These are phyloP conservation scores for Sepioteuthis lessoniana DNA, from an alignment of 2,888 invertebrate genomes.

Conservation along the genomic window DNA sequence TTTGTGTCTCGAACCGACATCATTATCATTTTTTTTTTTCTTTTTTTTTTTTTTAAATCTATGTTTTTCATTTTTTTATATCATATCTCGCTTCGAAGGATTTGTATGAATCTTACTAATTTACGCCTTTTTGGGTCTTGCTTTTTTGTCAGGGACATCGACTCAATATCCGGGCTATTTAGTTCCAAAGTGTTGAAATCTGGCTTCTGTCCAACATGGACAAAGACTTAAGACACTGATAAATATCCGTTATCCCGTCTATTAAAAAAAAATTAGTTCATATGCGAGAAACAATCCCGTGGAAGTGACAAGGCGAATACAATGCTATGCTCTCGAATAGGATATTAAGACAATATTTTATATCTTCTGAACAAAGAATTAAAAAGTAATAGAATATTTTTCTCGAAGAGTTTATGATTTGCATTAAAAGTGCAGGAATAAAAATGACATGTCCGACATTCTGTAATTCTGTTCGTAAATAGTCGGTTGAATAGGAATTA, in stretches of 20 bases:
- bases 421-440: too few species aligned
- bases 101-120: not conserved
- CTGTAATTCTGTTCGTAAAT: not conserved
- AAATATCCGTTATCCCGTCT: not conserved
- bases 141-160: not conserved
- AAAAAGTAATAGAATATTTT: not conserved
- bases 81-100: not conserved
- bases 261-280: not conserved
- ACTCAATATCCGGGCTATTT: not conserved
- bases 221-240: not conserved
- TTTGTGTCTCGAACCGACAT: not conserved
- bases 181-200: not conserved
- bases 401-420: not conserved
- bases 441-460: not conserved
- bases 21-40: not conserved
- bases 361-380: not conserved
- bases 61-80: not conserved
- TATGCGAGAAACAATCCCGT: not conserved
- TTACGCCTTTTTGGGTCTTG: not conserved
- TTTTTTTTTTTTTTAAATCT: too few species aligned
- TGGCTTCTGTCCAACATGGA: not conserved
- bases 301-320: not conserved
- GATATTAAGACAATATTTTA: constrained; percentile 33
- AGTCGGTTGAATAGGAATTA: not conserved
- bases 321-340: not conserved